Evolutionary conservation across 2,888 invertebrate species (phyloP).

Genomic region (Stenodera caucasica): DNA sequence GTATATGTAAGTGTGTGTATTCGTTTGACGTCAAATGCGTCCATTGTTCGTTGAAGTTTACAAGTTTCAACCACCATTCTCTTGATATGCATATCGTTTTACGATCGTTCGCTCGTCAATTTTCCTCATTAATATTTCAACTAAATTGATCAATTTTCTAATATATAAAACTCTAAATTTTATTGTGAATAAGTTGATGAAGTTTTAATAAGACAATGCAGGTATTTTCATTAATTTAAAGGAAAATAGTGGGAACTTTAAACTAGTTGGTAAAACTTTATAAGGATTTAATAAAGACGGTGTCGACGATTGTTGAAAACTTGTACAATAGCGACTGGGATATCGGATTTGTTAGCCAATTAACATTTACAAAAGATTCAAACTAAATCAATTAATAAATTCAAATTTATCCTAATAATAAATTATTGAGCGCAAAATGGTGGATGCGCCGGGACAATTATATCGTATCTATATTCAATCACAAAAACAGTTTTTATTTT

Average conservation of each 20-base stretch:
- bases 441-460: neutral
- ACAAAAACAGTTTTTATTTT: too few species aligned
- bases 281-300: neutral
- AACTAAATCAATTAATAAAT: too few species aligned
- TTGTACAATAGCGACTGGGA: neutral
- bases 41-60: conserved; percentile 30
- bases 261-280: neutral
- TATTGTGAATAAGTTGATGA: neutral
- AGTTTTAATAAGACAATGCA: neutral
- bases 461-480: too few species aligned
- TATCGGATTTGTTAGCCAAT: neutral
- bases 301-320: neutral
- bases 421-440: neutral
- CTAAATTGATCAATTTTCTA: neutral
- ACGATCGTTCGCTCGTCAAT: neutral
- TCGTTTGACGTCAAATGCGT: conserved; percentile 36
- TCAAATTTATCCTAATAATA: too few species aligned
- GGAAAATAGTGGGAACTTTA: neutral
- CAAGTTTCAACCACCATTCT: conserved; percentile 13
- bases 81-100: conserved; percentile 22
- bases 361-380: neutral
- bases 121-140: neutral
- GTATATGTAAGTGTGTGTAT: neutral
- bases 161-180: neutral
- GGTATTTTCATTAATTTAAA: conserved; percentile 1